A percentile compares a stretch with the other conserved stretches of the same genome.
Evolutionary conservation across 2,888 invertebrate species (phyloP).

Genomic region (Gymnosoma rotundatum): DNA sequence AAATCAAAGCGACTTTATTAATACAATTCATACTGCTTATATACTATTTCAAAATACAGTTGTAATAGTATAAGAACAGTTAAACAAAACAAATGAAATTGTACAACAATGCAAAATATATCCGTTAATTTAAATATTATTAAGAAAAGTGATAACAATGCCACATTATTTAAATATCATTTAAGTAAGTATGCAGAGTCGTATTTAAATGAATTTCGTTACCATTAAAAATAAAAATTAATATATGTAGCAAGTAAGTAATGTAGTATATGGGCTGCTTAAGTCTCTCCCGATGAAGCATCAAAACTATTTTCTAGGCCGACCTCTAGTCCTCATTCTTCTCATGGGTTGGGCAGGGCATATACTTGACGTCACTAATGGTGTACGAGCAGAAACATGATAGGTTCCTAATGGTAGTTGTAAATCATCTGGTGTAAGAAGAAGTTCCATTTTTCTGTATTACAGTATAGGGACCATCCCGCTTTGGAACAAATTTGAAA

Average conservation of each 20-base stretch:
- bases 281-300: conserved; percentile 2
- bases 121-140: no score
- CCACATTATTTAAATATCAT: no score
- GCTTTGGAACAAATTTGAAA: conserved; percentile 75
- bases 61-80: not conserved
- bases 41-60: conserved; percentile 1
- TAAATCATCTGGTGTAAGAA: conserved; percentile 10
- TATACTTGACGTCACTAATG: not conserved
- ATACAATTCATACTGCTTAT: not conserved
- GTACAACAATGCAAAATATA: no score
- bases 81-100: no score
- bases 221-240: no score
- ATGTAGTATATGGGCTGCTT: no score
- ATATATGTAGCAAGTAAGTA: no score
- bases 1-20: not conserved
- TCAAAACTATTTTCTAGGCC: conserved; percentile 29
- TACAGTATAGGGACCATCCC: conserved; percentile 70
- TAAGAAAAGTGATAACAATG: no score
- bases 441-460: conserved; percentile 70
- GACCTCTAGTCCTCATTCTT: conserved; percentile 28
- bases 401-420: conserved; percentile 15
- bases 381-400: conserved; percentile 16
- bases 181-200: not conserved
- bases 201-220: conserved; percentile 2
- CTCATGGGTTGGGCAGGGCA: conserved; percentile 8